Conservation (phyloP, 1,140 invertebrate species). For the Palaemon carinicauda region DNA sequence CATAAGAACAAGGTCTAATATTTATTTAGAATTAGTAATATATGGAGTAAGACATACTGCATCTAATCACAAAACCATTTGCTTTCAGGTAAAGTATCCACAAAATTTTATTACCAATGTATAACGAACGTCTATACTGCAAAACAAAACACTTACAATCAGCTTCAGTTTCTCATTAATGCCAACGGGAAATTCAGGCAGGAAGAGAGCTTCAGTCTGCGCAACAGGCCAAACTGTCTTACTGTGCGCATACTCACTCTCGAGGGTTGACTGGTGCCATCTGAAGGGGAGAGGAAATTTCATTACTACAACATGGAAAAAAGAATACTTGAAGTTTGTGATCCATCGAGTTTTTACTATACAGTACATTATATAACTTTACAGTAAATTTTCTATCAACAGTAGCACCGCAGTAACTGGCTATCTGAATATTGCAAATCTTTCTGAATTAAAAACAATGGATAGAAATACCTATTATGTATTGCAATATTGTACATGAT, state of each 20-base stretch:
- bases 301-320: background rate
- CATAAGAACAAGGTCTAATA: too few species aligned
- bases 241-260: conserved; percentile 53
- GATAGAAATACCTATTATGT: too few species aligned
- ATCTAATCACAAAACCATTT: too few species aligned
- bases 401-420: too few species aligned
- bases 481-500: too few species aligned
- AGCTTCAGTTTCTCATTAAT: conserved; percentile 58
- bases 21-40: too few species aligned
- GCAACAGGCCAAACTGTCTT: conserved; percentile 60
- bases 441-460: too few species aligned
- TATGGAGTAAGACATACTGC: too few species aligned
- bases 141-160: conserved; percentile 40
- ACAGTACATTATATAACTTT: background rate
- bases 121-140: background rate
- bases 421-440: too few species aligned
- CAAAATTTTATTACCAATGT: too few species aligned
- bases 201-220: conserved; percentile 57
- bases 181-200: conserved; percentile 59
- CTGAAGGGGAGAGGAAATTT: background rate
- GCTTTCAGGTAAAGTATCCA: too few species aligned
- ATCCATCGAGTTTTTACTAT: background rate
- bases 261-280: conserved; percentile 48
- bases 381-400: background rate
- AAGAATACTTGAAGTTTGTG: background rate